A percentile compares a stretch with the other conserved stretches of the same genome.
Evolutionary conservation across 1,140 invertebrate genomes (phyloP).

Genomic region (Lordiphosa mommai): DNA sequence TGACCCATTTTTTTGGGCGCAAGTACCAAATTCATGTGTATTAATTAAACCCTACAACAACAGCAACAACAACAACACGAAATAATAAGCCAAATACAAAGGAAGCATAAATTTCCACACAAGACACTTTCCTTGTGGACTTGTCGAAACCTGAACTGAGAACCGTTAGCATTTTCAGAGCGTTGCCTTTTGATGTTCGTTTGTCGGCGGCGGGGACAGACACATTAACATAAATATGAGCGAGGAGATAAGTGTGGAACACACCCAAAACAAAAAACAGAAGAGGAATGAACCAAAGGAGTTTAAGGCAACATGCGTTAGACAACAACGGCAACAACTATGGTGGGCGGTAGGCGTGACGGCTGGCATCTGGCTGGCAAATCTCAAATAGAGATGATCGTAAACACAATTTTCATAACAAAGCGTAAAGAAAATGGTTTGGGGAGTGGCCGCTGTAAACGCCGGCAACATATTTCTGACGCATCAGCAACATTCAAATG

Average conservation of each 20-base stretch:
- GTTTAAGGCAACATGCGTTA: conserved; percentile 58
- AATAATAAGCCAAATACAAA: conserved; percentile 36
- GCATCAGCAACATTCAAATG: conserved; percentile 14
- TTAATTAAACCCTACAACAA: conserved; percentile 57
- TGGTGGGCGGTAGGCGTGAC: conserved; percentile 31
- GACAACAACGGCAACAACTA: conserved; percentile 48
- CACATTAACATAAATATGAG: conserved; percentile 75
- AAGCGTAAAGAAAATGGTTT: not conserved
- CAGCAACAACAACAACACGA: not conserved
- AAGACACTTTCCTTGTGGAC: conserved; percentile 59
- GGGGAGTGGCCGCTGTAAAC: conserved; percentile 18
- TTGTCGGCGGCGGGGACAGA: conserved; percentile 42
- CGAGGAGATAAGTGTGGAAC: conserved; percentile 65
- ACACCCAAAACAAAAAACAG: conserved; percentile 39
- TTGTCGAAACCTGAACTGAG: conserved; percentile 14
- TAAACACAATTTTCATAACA: conserved; percentile 36
- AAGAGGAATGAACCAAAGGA: not conserved
- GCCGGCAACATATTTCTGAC: conserved; percentile 21
- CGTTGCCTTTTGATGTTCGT: conserved; percentile 60
- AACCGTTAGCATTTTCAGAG: conserved; percentile 51
- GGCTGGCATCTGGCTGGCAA: conserved; percentile 24
- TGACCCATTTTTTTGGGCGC: conserved; percentile 16
- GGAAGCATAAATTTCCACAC: conserved; percentile 68
- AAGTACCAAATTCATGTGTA: conserved; percentile 17
- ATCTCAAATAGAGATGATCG: conserved; percentile 41